Base-by-base conservation (phyloP, 2,888 invertebrate species). In the Eristalis intricaria region DNA sequence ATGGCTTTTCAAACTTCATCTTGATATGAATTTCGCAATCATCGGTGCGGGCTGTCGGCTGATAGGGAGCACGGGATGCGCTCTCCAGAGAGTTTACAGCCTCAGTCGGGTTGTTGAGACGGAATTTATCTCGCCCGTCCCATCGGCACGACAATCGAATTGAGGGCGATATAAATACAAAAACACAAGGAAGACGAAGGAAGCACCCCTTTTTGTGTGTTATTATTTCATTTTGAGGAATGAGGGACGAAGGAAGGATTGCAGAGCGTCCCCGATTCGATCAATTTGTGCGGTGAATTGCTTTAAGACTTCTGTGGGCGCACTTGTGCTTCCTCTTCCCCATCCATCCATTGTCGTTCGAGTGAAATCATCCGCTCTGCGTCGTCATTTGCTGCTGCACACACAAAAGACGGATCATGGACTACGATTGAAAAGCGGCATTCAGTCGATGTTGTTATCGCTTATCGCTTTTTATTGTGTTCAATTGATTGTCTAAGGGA, bases 1-100 rank as follows among this genome's bases (percentile, higher is more conserved):
- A 87, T 79, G 75, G 70, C 63, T 71, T 79, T 82, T 73, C 82
- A 64, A 63, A 56, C 65, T 78, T 83, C 74, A 79, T 75, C 83
- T 79, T 69, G 82, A 83, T 78, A 74, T 82, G 77, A 74, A 40
- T 68, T 71, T 80, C 64, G 66, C 70, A 85, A 85, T 85, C 73
- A 43, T 84, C 35, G 50, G 50, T 50, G 50, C 50, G n/a, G 50
- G 50, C 23, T 43, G 68, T 26, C 23, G 69, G 29, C 22, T 7
- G 68, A 10, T 32, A 13, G 22, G 38, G 32, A 35, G 4, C n/a
- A 8, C 10, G 32, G 32, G 5, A 10, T 43, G 22, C 2, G 26
- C 61, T 60, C 66, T 40, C 38, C 43, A 29, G 56, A 29, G 56
- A 70, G 64, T 69, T 84, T 61, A 76, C 69, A 69, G 81, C 81